phyloP scores from a whole-genome alignment of 2,113 vertebrate species.

The Phalacrocorax carbo region DNA sequence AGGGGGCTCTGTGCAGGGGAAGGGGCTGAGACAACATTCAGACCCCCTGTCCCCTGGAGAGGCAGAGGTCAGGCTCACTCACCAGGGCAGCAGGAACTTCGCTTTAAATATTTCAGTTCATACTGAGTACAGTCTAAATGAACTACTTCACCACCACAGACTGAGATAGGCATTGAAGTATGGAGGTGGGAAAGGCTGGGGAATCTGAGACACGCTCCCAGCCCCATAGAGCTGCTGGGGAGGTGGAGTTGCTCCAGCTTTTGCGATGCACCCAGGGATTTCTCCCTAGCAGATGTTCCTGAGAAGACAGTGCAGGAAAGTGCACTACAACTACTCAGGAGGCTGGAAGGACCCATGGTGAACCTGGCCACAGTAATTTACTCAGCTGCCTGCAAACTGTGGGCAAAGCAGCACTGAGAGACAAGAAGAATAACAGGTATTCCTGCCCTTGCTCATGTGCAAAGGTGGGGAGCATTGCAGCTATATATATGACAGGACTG shows the following conservation, averaged over 20 bases:
- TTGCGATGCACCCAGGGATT: not conserved
- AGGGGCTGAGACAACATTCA: not conserved
- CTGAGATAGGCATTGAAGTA: not conserved
- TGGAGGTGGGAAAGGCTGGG: not conserved
- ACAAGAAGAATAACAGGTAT: not conserved
- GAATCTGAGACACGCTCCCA: not conserved
- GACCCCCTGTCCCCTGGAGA: not conserved
- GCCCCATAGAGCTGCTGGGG: not conserved
- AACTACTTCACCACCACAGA: not conserved
- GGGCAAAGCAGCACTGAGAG: not conserved
- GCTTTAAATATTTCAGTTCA: not conserved
- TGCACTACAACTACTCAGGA: not conserved
- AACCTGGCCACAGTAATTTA: not conserved
- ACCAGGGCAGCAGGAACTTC: not conserved
- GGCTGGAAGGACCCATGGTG: not conserved
- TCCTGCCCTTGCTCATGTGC: not conserved
- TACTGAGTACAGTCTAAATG: not conserved
- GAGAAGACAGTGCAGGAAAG: not conserved
- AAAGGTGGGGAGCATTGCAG: not conserved
- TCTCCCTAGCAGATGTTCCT: not conserved
- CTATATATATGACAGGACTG: no score
- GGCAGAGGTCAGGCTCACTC: not conserved
- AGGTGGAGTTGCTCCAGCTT: not conserved
- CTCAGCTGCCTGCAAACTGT: not conserved
- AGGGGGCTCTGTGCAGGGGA: not conserved